Evolutionary conservation across 2,888 invertebrate species (phyloP).

Genomic region (Chrysina gloriosa): DNA sequence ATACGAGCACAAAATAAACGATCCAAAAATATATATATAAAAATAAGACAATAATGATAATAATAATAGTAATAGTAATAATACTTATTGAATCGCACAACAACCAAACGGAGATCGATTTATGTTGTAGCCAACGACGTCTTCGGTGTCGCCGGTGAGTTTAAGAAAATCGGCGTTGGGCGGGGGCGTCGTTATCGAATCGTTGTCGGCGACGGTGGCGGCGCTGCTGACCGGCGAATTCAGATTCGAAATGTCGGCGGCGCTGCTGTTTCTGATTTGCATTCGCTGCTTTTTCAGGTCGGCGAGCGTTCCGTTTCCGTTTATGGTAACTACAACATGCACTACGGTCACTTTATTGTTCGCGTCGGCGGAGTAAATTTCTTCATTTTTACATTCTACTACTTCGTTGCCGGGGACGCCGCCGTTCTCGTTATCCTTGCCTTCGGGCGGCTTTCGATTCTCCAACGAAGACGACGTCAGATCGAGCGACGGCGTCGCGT

Average conservation of each 20-base stretch:
- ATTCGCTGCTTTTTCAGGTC: conserved; percentile 94
- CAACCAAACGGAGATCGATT: conserved; percentile 73
- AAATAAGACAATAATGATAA: background rate
- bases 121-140: conserved; percentile 78
- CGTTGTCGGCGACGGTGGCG: conserved; percentile 61
- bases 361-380: conserved; percentile 75
- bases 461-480: conserved; percentile 55
- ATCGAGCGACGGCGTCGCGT: background rate
- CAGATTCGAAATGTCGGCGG: conserved; percentile 64
- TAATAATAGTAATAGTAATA: conserved; percentile 1
- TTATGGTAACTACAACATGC: conserved; percentile 80
- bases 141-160: conserved; percentile 79
- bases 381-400: conserved; percentile 70
- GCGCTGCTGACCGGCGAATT: conserved; percentile 62
- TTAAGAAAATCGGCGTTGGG: conserved; percentile 68
- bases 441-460: conserved; percentile 80
- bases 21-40: background rate
- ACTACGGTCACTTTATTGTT: conserved; percentile 68
- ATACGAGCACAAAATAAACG: no score
- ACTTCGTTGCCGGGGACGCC: conserved; percentile 61
- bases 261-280: conserved; percentile 74
- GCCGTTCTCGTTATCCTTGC: conserved; percentile 72
- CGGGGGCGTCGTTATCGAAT: conserved; percentile 63
- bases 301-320: conserved; percentile 82
- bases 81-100: conserved; percentile 76